Base-by-base conservation (phyloP, 2,797 vertebrate genomes). In the Serranus cabrilla region DNA sequence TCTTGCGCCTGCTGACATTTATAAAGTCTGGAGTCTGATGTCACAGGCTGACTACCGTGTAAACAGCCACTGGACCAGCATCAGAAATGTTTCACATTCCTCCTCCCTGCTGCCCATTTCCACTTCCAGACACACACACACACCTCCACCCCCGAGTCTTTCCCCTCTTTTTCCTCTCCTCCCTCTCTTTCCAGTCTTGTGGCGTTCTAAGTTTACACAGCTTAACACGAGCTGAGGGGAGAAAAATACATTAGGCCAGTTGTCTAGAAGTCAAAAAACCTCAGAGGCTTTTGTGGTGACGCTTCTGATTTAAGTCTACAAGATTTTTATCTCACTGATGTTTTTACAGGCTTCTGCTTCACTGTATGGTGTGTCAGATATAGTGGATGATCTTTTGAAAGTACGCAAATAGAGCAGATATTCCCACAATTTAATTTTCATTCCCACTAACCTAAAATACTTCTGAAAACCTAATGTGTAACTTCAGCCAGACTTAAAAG, bases 1-100 rank as follows among this genome's bases (percentile, higher is more conserved):
- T 90, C 83, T 75, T 59, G 73, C 45, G 43, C 80, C 69, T 73
- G 71, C 89, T 85, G 90, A 92, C 92, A 93, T 95, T 96, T 96
- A 95, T 95, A 93, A 95, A 92, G 94, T 94, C 87, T 80, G 82
- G 78, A 83, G 87, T 92, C 88, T 95, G 94, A 96, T 95, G 95
- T 95, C 95, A 96, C 83, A 39, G 89, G 78, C 90, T 87, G 93
- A 89, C 92, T 90, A 83, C 91, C 81, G 88, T 93, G 95, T 95
- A 95, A 95, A 96, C 94, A 95, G 84, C 74, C 85, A 71, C 87
- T 90, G 91, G 92, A 93, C 61, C 78, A 5, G 81, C 88, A 93
- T 93, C 88, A 92, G 87, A 95, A 94, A 96, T 95, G 93, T 92
- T 95, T 95, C 86, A 81, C 93, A 95, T 96, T 96, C 95, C 94